These are phyloP conservation scores for Nasonia giraulti DNA, from an alignment of 1,140 invertebrate genomes.

Conservation along the genomic window DNA sequence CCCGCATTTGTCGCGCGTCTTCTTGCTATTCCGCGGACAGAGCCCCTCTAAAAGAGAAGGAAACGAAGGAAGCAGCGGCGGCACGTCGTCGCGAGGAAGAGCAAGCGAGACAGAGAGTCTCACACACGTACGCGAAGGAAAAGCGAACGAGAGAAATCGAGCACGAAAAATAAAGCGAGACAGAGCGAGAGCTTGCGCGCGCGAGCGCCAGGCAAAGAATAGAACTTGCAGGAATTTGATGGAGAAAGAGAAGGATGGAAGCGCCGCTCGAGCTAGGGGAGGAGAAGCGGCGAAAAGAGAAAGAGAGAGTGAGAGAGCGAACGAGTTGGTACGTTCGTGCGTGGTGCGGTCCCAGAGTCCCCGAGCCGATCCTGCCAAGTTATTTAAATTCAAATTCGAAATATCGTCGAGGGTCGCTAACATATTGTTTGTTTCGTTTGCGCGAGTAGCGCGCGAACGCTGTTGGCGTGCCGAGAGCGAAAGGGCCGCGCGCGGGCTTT, in stretches of 20 bases:
- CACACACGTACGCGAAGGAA: conserved; percentile 33
- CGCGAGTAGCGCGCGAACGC: not conserved
- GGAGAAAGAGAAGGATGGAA: conserved; percentile 34
- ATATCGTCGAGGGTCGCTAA: conserved; percentile 74
- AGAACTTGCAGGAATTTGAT: conserved; percentile 43
- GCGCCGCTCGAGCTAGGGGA: not conserved
- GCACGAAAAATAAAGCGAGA: conserved; percentile 55
- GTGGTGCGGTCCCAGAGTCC: conserved; percentile 74
- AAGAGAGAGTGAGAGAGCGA: conserved; percentile 50
- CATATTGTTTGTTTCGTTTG: conserved; percentile 76
- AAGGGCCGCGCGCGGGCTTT: conserved; percentile 19
- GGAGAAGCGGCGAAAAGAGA: conserved; percentile 44
- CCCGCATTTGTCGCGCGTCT: not conserved
- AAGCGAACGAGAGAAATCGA: conserved; percentile 59
- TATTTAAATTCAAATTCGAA: conserved; percentile 77
- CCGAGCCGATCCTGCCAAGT: conserved; percentile 75
- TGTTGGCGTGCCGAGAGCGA: not conserved
- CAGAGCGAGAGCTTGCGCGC: conserved; percentile 48
- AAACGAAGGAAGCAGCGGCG: conserved; percentile 53
- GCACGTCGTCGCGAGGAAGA: not conserved
- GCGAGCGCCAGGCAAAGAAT: conserved; percentile 10
- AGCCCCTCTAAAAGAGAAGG: conserved; percentile 16
- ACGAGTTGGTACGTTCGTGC: conserved; percentile 58
- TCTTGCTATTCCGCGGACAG: conserved; percentile 28
- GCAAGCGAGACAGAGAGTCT: not conserved